phyloP scores from a whole-genome alignment of 2,888 invertebrate species.

The Thereva unica region DNA sequence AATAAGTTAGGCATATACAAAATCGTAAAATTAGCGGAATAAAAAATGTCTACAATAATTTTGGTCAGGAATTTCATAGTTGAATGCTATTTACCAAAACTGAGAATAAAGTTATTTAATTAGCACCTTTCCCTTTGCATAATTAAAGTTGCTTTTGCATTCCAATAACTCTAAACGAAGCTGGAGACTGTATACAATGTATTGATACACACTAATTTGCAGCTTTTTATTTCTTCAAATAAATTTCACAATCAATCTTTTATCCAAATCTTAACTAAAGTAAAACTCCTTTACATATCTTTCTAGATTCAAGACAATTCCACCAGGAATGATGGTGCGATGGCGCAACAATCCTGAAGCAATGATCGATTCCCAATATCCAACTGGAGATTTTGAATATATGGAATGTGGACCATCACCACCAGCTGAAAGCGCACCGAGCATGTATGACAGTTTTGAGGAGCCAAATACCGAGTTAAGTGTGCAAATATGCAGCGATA shows the following conservation, averaged over 20 bases:
- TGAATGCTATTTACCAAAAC: too few species aligned
- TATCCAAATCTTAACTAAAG: background rate
- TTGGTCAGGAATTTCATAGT: too few species aligned
- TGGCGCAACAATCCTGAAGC: conserved; percentile 63
- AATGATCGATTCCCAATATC: conserved; percentile 69
- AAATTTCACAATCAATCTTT: background rate
- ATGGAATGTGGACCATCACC: conserved; percentile 81
- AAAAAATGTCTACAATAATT: too few species aligned
- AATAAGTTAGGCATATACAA: too few species aligned
- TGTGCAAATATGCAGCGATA: conserved; percentile 74
- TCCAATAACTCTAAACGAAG: too few species aligned
- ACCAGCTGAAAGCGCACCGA: conserved; percentile 78
- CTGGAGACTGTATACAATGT: too few species aligned
- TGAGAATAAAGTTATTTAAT: too few species aligned
- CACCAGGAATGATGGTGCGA: conserved; percentile 61
- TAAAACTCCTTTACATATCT: conserved; percentile 1
- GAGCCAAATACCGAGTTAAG: conserved; percentile 71
- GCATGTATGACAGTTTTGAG: conserved; percentile 80
- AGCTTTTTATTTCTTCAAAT: background rate
- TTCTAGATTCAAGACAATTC: conserved; percentile 60
- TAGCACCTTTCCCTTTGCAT: too few species aligned
- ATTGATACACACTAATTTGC: background rate
- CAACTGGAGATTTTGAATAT: conserved; percentile 71
- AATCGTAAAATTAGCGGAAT: too few species aligned
- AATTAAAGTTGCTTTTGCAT: too few species aligned